Conservation (phyloP, 2,888 invertebrate genomes). For the Stenoptilia bipunctidactyla region DNA sequence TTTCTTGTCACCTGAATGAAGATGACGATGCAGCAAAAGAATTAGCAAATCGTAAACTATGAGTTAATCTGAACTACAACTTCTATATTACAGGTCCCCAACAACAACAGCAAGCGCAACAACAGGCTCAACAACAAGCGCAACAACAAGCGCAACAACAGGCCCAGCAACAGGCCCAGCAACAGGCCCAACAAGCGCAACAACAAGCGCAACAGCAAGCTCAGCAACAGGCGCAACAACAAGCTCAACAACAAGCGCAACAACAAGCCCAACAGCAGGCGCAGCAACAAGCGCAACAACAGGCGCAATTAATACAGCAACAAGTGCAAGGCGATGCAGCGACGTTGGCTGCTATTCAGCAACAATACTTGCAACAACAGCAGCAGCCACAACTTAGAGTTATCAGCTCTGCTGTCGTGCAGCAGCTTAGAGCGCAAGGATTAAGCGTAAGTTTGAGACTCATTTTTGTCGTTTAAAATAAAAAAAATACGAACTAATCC, state of each 20-base stretch:
- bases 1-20: too few relatives aligned
- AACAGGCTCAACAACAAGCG: constrained; percentile 17
- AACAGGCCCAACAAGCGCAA: constrained; percentile 29
- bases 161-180: constrained; percentile 17
- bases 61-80: too few relatives aligned
- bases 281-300: constrained; percentile 17
- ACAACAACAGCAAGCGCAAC: constrained; percentile 19
- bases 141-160: constrained; percentile 15
- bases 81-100: constrained; percentile 22
- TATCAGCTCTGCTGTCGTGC: constrained; percentile 70
- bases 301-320: constrained; percentile 29
- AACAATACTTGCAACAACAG: constrained; percentile 60
- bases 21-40: too few relatives aligned
- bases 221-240: constrained; percentile 16
- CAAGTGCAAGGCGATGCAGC: constrained; percentile 56
- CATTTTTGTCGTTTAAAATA: too few relatives aligned
- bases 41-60: too few relatives aligned
- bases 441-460: constrained; percentile 42
- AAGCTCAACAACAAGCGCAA: constrained; percentile 24
- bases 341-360: constrained; percentile 59
- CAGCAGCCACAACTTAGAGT: constrained; percentile 69
- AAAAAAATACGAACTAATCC: too few relatives aligned
- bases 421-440: constrained; percentile 70
- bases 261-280: too few relatives aligned
- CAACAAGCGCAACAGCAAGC: constrained; percentile 25